Evolutionary conservation across 2,797 vertebrate genomes (phyloP), one percentile per base, ranked within the genome.

Genomic region (Premnoplex brunnescens): DNA sequence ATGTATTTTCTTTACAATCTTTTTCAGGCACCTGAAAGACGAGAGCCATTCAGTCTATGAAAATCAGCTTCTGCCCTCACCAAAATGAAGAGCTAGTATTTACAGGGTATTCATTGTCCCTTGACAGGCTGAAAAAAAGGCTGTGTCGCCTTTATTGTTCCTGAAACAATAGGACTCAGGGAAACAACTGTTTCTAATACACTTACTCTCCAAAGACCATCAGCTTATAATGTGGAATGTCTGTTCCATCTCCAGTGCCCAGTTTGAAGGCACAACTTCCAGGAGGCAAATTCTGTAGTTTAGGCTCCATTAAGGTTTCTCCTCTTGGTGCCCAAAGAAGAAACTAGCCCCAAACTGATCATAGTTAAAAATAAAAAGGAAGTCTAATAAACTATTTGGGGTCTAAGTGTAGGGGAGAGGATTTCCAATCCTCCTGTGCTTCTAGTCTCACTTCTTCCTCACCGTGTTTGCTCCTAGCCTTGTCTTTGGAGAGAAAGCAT

Each of bases 381-480:
- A 14, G 4, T 30, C 28, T 56, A 36, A 26, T 46, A 64, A 68
- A 39, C 6, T 30, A 22, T 28, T 20, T 34, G 8, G 12, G 6
- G 7, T 4, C 2, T 58, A 51, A 78, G 9, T 2, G 10, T 7
- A 58, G 41, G 7, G 18, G 11, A 77, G 22, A 37, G 8, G 27
- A 20, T 55, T 81, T 91, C 26, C 26, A 84, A 22, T 4, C n/a
- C 5, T 51, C 6, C 43, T 36, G 4, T 23, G 7, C 8, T 85
- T 83, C 44, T 54, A 24, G 9, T 18, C 19, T 46, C 39, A 23
- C 3, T 51, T 66, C 41, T 83, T 88, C 51, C n/a, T 21, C 24
- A 71, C 2, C 0, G 0, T 21, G 7, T 46, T 80, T 82, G 14
- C 19, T 56, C 14, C 11, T 18, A 23, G 24, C 18, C 27, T 82